Base-by-base conservation (phyloP, 2,888 invertebrate species). In the Eubasilissa splendida region DNA sequence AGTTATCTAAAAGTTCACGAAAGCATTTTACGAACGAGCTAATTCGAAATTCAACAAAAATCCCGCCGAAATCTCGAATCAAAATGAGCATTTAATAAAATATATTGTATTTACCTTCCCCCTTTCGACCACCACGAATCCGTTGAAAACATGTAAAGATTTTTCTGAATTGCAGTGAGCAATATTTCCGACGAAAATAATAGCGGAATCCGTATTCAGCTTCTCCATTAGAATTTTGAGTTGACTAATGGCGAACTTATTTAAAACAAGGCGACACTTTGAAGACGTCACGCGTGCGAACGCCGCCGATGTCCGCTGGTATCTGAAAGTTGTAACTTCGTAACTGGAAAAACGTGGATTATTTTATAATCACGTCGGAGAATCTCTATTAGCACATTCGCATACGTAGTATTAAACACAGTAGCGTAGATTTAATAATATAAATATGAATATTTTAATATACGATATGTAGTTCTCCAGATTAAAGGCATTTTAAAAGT, bases 51-150 rank as follows among this genome's bases (percentile, higher is more conserved):
- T 42, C 42, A 7, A 42, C 42, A 42, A 42, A 33, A 33, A 33
- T 58, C 71, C 71, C 71, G 58, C 70, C 12, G 8, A 33, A 65
- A 52, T 65, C 33, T 65, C 3, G 12, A 65, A 65, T 65, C 11
- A 65, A 65, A 31, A 31, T 14, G 31, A 8, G 65, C 31, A 33
- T 65, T 14, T 14, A 12, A 10, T 54, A 50, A 80, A 70, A 53
- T 80, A 80, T 52, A 22, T 33, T 65, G 22, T 50, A 85, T 84
- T 87, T 88, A 93, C 94, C 89, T 91, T 92, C 85, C 93, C 93
- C 86, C 90, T 85, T 84, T 91, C 87, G 7, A 94, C 90, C 54
- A 89, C 89, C 66, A 95, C 84, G 85, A 90, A 93, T 53, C 93
- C 93, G 84, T 88, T 86, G 58, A 88, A 86, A 74, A 92, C 85